Conservation (phyloP, 2,113 vertebrate species). For the Ploceus nigricollis region DNA sequence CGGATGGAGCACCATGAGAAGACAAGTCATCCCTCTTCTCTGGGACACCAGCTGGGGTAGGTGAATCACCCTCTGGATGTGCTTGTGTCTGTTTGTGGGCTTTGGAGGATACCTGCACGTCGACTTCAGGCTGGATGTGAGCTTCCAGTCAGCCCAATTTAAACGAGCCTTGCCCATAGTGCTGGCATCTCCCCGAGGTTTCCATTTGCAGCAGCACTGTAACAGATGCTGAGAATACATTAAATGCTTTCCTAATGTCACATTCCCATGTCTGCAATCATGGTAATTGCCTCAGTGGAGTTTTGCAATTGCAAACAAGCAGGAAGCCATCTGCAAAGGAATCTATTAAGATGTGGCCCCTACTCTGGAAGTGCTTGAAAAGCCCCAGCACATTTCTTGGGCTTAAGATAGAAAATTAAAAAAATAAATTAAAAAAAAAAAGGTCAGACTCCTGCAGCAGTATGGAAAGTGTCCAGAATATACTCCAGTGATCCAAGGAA, state of each 20-base stretch:
- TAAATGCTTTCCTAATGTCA: constrained; percentile 60
- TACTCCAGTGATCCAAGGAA: constrained; percentile 14
- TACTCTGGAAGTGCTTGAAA: constrained; percentile 30
- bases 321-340: constrained; percentile 46
- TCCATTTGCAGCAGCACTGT: constrained; percentile 36
- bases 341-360: constrained; percentile 13
- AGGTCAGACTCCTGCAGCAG: constrained; percentile 31
- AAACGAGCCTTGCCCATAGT: not conserved
- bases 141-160: not conserved
- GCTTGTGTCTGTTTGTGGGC: not conserved
- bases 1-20: not conserved
- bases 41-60: not conserved
- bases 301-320: constrained; percentile 43
- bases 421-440: not conserved
- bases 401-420: not conserved
- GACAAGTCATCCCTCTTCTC: not conserved
- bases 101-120: not conserved
- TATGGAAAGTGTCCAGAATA: constrained; percentile 27
- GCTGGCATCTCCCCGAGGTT: constrained; percentile 36
- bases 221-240: constrained; percentile 56
- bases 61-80: not conserved
- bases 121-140: not conserved
- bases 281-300: constrained; percentile 28
- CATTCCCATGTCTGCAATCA: constrained; percentile 56
- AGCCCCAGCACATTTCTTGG: constrained; percentile 19